Percentiles rank a stretch among this genome's conserved stretches.
Evolutionary conservation across 2,888 invertebrate species (phyloP).

Genomic region (Galerucella calmariensis): DNA sequence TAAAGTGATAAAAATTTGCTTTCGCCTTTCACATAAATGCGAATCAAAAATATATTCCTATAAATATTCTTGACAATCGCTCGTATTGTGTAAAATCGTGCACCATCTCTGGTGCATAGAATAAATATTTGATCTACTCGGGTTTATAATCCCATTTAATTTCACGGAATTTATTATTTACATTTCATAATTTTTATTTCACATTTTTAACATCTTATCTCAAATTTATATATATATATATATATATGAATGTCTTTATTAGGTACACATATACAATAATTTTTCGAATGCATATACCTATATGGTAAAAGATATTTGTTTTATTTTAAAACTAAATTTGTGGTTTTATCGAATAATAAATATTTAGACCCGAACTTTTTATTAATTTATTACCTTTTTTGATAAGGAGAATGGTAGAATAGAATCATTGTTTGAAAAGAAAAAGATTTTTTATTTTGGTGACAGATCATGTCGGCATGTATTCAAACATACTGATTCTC

Average conservation of each 20-base stretch:
- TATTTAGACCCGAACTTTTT: slow-evolving; percentile 51
- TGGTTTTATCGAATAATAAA: slow-evolving; percentile 51
- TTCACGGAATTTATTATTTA: slow-evolving; percentile 41
- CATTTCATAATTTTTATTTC: slow-evolving; percentile 44
- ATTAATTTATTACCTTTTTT: slow-evolving; percentile 49
- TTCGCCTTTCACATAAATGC: neutral
- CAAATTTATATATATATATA: neutral
- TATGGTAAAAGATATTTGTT: slow-evolving; percentile 39
- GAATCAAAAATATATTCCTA: neutral
- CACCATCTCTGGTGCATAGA: slow-evolving; percentile 22
- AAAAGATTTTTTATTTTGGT: too few relatives aligned
- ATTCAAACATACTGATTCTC: too few relatives aligned
- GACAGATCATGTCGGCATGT: too few relatives aligned
- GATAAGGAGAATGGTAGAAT: slow-evolving; percentile 41
- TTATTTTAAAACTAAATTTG: slow-evolving; percentile 40
- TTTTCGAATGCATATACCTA: slow-evolving; percentile 34
- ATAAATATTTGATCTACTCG: slow-evolving; percentile 29
- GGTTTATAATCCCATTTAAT: slow-evolving; percentile 27
- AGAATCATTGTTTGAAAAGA: neutral
- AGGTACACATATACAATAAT: slow-evolving; percentile 7
- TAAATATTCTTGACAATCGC: neutral
- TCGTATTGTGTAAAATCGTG: neutral
- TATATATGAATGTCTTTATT: neutral
- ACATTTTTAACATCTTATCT: slow-evolving; percentile 39
- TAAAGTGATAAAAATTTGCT: slow-evolving; percentile 18